Evolutionary conservation across 2,888 invertebrate species (phyloP).

Genomic region (Drosophila formosana): DNA sequence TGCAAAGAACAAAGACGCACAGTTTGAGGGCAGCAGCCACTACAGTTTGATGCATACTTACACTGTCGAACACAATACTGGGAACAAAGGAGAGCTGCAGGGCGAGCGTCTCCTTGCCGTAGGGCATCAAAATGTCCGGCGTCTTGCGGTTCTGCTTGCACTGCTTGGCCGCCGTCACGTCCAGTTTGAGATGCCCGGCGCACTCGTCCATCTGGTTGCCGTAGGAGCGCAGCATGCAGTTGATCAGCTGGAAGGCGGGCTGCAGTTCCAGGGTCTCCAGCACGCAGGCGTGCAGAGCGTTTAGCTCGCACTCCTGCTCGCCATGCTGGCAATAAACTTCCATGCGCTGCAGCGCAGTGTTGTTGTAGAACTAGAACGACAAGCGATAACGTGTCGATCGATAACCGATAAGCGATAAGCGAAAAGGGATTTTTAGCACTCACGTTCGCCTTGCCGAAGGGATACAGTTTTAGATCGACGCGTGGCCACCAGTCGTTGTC

Average conservation of each 20-base stretch:
- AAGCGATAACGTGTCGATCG: background rate
- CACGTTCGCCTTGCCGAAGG: conserved; percentile 84
- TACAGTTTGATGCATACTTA: conserved; percentile 50
- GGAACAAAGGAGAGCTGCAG: conserved; percentile 82
- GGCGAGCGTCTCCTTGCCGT: conserved; percentile 77
- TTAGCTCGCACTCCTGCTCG: conserved; percentile 80
- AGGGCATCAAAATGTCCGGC: conserved; percentile 77
- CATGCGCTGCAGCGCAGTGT: conserved; percentile 61
- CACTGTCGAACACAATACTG: conserved; percentile 80
- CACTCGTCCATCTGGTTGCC: conserved; percentile 70
- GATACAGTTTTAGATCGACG: conserved; percentile 80
- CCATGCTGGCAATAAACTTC: conserved; percentile 83
- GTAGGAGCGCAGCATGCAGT: conserved; percentile 79
- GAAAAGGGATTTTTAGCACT: conserved; percentile 34
- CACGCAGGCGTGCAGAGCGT: conserved; percentile 84
- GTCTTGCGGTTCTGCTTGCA: conserved; percentile 73
- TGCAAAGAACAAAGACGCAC: conserved; percentile 29
- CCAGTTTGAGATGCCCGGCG: conserved; percentile 60
- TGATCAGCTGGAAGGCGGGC: conserved; percentile 76
- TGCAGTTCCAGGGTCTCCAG: conserved; percentile 74
- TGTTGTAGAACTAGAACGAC: conserved; percentile 65
- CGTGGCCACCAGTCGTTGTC: conserved; percentile 67
- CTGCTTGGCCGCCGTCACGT: conserved; percentile 67
- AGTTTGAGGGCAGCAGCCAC: background rate
- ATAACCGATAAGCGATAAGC: too few species aligned